Conservation (phyloP, 2,888 invertebrate species). For the Achlya flavicornis region DNA sequence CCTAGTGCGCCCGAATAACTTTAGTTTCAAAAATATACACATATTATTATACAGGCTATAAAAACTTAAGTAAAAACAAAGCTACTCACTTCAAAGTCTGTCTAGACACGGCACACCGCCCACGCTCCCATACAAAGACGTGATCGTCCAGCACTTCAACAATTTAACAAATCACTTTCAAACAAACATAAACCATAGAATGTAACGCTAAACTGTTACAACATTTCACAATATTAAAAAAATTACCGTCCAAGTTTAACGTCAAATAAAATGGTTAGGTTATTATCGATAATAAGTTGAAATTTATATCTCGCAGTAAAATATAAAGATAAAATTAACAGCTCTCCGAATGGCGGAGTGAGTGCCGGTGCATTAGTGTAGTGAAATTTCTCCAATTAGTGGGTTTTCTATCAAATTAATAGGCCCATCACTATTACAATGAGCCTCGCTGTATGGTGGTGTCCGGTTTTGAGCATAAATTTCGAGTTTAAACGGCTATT, state of each 20-base stretch:
- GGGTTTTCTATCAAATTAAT: constrained; percentile 58
- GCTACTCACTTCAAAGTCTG: background rate
- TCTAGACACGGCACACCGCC: background rate
- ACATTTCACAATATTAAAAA: constrained; percentile 16
- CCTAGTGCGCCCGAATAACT: no score
- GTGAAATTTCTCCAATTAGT: constrained; percentile 61
- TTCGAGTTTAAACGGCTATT: constrained; percentile 16
- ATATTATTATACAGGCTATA: no score
- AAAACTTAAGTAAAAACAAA: background rate
- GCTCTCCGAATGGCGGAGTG: constrained; percentile 19
- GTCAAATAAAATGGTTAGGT: constrained; percentile 41
- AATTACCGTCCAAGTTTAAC: constrained; percentile 28
- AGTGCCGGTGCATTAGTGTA: constrained; percentile 33
- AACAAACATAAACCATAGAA: background rate
- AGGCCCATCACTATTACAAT: constrained; percentile 33
- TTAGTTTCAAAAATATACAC: no score
- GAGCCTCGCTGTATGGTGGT: constrained; percentile 14
- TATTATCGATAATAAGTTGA: constrained; percentile 47
- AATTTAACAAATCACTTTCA: constrained; percentile 1
- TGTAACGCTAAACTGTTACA: background rate
- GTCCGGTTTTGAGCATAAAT: constrained; percentile 18
- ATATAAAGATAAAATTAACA: constrained; percentile 42
- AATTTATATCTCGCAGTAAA: constrained; percentile 42
- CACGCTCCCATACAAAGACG: no score
- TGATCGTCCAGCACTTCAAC: background rate